phyloP scores from a whole-genome alignment of 2,888 invertebrate genomes.

The Drosophila engyochracea region DNA sequence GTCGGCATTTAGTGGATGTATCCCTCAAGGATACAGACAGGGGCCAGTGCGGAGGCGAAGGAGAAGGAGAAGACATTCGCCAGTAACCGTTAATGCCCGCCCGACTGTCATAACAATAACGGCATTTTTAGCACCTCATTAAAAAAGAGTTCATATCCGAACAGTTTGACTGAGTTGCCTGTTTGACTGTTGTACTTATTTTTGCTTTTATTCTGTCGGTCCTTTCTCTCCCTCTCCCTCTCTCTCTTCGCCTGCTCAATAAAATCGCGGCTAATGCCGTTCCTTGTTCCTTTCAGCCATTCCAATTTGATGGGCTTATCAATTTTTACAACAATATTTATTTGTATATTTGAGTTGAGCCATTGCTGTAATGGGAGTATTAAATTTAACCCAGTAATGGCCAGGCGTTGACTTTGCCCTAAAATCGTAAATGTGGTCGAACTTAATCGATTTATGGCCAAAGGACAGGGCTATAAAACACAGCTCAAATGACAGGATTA shows the following conservation, averaged over 20 bases:
- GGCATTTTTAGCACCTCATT: slow-evolving; percentile 82
- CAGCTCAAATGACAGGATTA: neutral
- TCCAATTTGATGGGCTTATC: slow-evolving; percentile 65
- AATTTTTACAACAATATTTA: slow-evolving; percentile 77
- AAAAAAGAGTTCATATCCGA: slow-evolving; percentile 82
- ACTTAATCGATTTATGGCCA: slow-evolving; percentile 48
- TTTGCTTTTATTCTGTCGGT: slow-evolving; percentile 31
- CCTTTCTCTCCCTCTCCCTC: neutral
- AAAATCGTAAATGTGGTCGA: slow-evolving; percentile 23
- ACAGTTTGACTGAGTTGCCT: slow-evolving; percentile 60
- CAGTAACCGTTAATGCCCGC: slow-evolving; percentile 53
- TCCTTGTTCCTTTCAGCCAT: slow-evolving; percentile 15
- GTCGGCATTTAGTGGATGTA: slow-evolving; percentile 33
- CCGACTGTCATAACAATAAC: slow-evolving; percentile 77
- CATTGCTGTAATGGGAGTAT: slow-evolving; percentile 41
- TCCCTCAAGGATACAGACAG: slow-evolving; percentile 2
- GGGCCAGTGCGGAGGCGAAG: neutral
- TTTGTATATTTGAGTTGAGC: slow-evolving; percentile 59
- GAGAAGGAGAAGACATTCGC: neutral
- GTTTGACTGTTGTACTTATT: slow-evolving; percentile 34
- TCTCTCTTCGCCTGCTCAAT: slow-evolving; percentile 15
- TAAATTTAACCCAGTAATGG: slow-evolving; percentile 56
- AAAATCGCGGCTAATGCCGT: slow-evolving; percentile 46
- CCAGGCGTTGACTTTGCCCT: slow-evolving; percentile 30
- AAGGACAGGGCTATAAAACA: slow-evolving; percentile 12